These are phyloP conservation scores for Rhyacophila evoluta DNA, from an alignment of 2,888 invertebrate species.

Conservation along the genomic window DNA sequence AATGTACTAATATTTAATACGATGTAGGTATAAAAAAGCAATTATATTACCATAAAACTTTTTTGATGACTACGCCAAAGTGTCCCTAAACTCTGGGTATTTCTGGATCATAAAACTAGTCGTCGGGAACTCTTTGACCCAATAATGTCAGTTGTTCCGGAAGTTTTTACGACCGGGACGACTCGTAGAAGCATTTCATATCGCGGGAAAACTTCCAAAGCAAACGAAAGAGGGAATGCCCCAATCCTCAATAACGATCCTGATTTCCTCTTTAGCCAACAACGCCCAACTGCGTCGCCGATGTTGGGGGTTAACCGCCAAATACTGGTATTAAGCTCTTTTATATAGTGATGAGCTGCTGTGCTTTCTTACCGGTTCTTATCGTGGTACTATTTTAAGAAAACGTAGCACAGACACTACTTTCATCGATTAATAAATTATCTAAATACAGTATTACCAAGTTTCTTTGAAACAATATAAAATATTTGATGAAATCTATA, in stretches of 20 bases:
- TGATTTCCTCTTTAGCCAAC: slow-evolving; percentile 43
- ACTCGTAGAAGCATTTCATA: slow-evolving; percentile 34
- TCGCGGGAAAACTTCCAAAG: slow-evolving; percentile 36
- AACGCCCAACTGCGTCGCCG: slow-evolving; percentile 38
- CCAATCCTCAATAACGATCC: slow-evolving; percentile 49
- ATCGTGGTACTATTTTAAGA: no score
- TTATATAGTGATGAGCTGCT: background rate
- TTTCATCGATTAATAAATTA: no score
- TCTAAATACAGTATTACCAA: no score
- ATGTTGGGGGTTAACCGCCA: slow-evolving; percentile 21
- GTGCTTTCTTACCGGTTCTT: background rate
- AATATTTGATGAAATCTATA: no score
- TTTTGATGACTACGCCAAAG: slow-evolving; percentile 20
- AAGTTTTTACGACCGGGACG: slow-evolving; percentile 36
- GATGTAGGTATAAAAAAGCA: slow-evolving; percentile 13
- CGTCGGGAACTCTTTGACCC: slow-evolving; percentile 28
- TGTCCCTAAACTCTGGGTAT: slow-evolving; percentile 6
- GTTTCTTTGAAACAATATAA: no score
- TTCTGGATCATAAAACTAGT: slow-evolving; percentile 23
- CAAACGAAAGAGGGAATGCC: slow-evolving; percentile 30
- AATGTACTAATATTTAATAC: background rate
- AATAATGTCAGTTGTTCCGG: slow-evolving; percentile 39
- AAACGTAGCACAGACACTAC: no score
- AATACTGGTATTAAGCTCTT: slow-evolving; percentile 16
- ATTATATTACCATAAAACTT: slow-evolving; percentile 20